Evolutionary conservation across 2,888 invertebrate species (phyloP).

Genomic region (Callosobruchus maculatus): DNA sequence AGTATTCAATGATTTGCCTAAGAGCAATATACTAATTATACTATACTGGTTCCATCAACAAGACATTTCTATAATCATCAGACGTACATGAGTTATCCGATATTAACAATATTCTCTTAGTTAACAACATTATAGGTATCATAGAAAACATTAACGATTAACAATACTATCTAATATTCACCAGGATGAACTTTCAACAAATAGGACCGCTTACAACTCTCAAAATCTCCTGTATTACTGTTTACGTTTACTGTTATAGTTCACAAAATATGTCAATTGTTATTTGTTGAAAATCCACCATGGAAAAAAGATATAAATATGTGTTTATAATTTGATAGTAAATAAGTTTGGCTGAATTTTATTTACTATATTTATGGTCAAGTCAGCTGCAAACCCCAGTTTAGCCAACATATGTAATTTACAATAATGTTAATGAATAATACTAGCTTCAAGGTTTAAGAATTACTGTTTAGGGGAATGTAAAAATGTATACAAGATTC

Average conservation of each 20-base stretch:
- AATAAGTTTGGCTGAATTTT: constrained; percentile 37
- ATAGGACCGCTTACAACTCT: background rate
- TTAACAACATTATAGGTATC: background rate
- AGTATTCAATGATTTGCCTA: no score
- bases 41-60: no score
- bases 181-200: background rate
- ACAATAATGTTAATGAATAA: no score
- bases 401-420: no score
- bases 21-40: no score
- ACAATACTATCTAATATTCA: background rate
- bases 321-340: constrained; percentile 17
- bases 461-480: no score
- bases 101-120: background rate
- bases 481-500: no score
- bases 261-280: background rate
- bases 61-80: no score
- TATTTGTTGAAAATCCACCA: background rate
- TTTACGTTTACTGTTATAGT: background rate
- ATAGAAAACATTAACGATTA: background rate
- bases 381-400: background rate
- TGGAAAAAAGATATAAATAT: background rate
- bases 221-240: background rate
- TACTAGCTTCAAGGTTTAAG: no score
- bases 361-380: constrained; percentile 25
- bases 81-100: background rate